Evolutionary conservation across 2,113 vertebrate genomes (phyloP).

Genomic region (Microtus pennsylvanicus): DNA sequence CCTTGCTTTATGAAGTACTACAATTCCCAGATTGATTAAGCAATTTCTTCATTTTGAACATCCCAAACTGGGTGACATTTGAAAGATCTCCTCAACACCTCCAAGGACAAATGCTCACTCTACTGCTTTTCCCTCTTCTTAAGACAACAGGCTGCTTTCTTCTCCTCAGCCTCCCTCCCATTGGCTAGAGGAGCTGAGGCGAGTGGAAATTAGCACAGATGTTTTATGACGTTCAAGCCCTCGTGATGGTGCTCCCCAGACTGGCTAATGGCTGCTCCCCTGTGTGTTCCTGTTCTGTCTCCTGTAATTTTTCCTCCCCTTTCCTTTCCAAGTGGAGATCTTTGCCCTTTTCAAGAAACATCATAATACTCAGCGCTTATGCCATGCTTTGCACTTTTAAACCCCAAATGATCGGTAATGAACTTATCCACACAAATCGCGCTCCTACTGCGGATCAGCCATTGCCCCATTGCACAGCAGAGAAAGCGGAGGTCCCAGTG

Average conservation of each 20-base stretch:
- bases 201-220: neutral
- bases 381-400: slow-evolving; percentile 61
- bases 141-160: slow-evolving; percentile 54
- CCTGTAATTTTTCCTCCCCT: slow-evolving; percentile 63
- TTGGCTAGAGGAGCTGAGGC: slow-evolving; percentile 49
- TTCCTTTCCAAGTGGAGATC: slow-evolving; percentile 71
- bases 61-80: slow-evolving; percentile 76
- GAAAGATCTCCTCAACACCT: slow-evolving; percentile 81
- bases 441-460: neutral
- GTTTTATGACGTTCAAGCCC: slow-evolving; percentile 61
- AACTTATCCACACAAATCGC: slow-evolving; percentile 28
- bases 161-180: neutral
- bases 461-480: slow-evolving; percentile 53
- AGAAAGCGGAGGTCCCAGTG: neutral
- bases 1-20: slow-evolving; percentile 77
- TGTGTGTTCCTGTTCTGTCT: slow-evolving; percentile 50
- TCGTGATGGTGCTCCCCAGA: slow-evolving; percentile 26
- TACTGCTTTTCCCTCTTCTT: slow-evolving; percentile 63
- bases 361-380: slow-evolving; percentile 67
- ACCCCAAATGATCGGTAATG: slow-evolving; percentile 38
- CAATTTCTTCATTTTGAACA: slow-evolving; percentile 86
- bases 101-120: slow-evolving; percentile 43
- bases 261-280: slow-evolving; percentile 71
- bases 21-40: slow-evolving; percentile 84
- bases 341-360: slow-evolving; percentile 59